Base-by-base conservation (phyloP, 2,797 vertebrate genomes). In the Catamblyrhynchus diadema region DNA sequence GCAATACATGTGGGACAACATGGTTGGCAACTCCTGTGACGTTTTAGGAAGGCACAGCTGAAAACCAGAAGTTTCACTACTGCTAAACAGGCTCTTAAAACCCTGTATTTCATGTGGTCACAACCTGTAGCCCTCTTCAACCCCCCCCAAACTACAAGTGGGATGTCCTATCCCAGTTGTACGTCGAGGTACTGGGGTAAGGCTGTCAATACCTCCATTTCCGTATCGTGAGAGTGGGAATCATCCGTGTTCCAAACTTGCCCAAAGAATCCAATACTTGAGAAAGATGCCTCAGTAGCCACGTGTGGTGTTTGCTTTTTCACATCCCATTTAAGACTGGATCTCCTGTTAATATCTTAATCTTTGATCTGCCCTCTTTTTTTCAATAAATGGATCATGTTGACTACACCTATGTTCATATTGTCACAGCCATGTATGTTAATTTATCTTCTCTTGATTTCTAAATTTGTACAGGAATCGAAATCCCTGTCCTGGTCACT, bases 381-480 rank as follows among this genome's bases (percentile, higher is more conserved):
- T 90, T 88, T 84, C 88, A 95, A 73, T 72, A 81, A 91, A 91
- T 84, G 37, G 86, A 92, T 92, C 80, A 75, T 7, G 22, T 87
- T 89, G 73, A 61, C 51, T 69, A 60, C 79, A 93, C 79, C 72
- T 30, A 24, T 74, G 88, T 94, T 85, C 92, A 89, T 77, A 57
- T 12, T 74, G 90, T 95, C 88, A 89, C 93, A 94, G 92, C 92
- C 82, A 70, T 91, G 67, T 95, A 91, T 89, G 91, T 96, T 96
- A 93, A 90, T 85, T 94, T 93, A 93, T 93, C 91, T 84, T 39
- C 89, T 93, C 61, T 57, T 33, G 65, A 73, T 92, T 97, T 94
- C 92, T 93, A 94, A 93, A 96, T 91, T 93, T 95, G 92, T 97
- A 97, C 92, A 96, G 93, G 95, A 96, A 94, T 21, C 0, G 37